Base-by-base conservation (phyloP, 2,888 invertebrate species). In the Ametastegia equiseti region DNA sequence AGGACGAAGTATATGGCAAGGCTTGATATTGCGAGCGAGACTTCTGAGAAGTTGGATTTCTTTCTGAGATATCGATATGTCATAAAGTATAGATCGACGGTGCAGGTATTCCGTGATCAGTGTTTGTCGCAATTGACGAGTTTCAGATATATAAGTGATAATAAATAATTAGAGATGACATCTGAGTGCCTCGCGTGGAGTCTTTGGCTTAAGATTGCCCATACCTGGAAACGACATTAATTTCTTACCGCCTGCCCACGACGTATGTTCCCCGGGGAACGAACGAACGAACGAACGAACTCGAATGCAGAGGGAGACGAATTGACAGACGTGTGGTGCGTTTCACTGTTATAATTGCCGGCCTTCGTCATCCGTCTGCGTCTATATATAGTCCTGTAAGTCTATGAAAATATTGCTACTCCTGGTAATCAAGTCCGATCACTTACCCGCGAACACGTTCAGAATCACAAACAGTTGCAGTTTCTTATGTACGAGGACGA, bases 141-240 rank as follows among this genome's bases (percentile, higher is more conserved):
- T 19, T 36, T 75, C 27, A 36, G 39, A 45, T 36, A 77, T n/a
- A n/a, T 78, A 63, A 36, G 50, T 39, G 63, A 78, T 60, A n/a
- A 63, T 78, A 78, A 78, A 78, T 78, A 78, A 78, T 78, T 78
- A 78, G 78, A 78, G 78, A 78, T 78, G 78, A 78, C 78, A 78
- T 78, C 57, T 78, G 60, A 39, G 57, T 13, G 30, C n/a, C 15
- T 19, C 30, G 78, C 15, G 42, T 19, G 57, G 7, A 78, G 42
- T 78, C 78, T 27, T 45, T n/a, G 78, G 42, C 60, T 30, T n/a
- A 78, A 78, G 78, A 78, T 78, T 78, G 78, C 23, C 63, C 78
- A 78, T 78, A 78, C 63, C 78, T 57, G 78, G 78, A 78, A 45
- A 30, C 15, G 60, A 78, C 78, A 78, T 60, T 78, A 78, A 78